Evolutionary conservation across 2,888 invertebrate species (phyloP).

Genomic region (Amiota communis): DNA sequence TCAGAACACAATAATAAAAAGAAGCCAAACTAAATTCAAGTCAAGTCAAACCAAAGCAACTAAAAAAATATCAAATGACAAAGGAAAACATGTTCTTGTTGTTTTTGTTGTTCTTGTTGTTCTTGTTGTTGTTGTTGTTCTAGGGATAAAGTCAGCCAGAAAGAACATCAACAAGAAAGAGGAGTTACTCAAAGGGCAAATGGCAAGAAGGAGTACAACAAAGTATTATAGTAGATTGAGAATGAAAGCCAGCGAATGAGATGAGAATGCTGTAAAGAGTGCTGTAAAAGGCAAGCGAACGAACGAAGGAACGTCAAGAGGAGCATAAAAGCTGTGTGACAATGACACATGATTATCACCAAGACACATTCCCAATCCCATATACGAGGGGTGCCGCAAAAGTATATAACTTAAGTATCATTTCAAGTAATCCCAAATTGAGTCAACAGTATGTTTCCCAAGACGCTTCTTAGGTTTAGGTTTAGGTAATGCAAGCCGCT

Average conservation of each 20-base stretch:
- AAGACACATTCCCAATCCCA: neutral
- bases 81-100: neutral
- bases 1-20: neutral
- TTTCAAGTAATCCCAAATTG: too few species aligned
- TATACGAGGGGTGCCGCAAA: neutral
- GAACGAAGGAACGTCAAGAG: constrained; percentile 32
- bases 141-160: neutral
- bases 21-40: neutral
- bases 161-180: neutral
- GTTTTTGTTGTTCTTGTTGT: too few species aligned
- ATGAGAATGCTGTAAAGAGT: too few species aligned
- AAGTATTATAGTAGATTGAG: too few species aligned
- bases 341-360: constrained; percentile 63
- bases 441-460: too few species aligned
- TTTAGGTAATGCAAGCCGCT: too few species aligned
- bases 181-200: neutral
- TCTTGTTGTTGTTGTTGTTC: too few species aligned
- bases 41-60: too few species aligned
- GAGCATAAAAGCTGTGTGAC: constrained; percentile 53
- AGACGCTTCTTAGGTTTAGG: too few species aligned
- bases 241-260: too few species aligned
- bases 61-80: constrained; percentile 17
- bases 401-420: too few species aligned
- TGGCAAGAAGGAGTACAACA: neutral
- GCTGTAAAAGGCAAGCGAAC: too few species aligned